phyloP scores from a whole-genome alignment of 2,888 invertebrate species.

The Leucoma salicis region DNA sequence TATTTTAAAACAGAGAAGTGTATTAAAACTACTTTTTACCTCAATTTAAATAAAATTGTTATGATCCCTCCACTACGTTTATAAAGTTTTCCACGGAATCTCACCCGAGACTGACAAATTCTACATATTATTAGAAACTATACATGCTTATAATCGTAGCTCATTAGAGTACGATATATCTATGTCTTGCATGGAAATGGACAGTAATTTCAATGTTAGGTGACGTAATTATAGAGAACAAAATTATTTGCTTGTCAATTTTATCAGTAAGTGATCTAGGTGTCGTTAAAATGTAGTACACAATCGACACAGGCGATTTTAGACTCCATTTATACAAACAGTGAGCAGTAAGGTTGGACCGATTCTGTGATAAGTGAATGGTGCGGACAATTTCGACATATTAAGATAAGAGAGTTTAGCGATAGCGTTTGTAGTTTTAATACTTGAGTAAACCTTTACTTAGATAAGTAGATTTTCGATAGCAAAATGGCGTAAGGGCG shows the following conservation, averaged over 20 bases:
- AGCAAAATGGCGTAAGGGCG: too few species aligned
- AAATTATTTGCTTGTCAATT: slow-evolving; percentile 46
- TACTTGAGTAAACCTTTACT: too few species aligned
- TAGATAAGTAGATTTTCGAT: too few species aligned
- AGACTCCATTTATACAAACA: slow-evolving; percentile 50
- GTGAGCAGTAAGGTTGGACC: slow-evolving; percentile 42
- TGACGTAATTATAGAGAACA: slow-evolving; percentile 27
- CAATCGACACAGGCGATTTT: slow-evolving; percentile 55
- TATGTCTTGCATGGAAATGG: slow-evolving; percentile 2
- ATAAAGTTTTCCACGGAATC: neutral
- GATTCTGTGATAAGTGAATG: slow-evolving; percentile 50
- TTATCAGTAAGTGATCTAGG: slow-evolving; percentile 44
- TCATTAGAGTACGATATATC: neutral
- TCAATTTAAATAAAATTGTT: neutral
- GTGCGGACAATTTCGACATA: slow-evolving; percentile 30
- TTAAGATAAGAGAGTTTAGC: slow-evolving; percentile 22
- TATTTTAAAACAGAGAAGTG: too few species aligned
- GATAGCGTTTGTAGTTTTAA: slow-evolving; percentile 1
- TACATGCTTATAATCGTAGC: neutral
- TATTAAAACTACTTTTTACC: too few species aligned
- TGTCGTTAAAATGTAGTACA: slow-evolving; percentile 41
- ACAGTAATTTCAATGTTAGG: slow-evolving; percentile 20
- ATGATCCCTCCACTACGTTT: neutral
- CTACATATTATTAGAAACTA: neutral
- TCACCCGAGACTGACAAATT: neutral